Percentiles rank a stretch among this genome's conserved stretches.
These are phyloP conservation scores for Sinosuthora webbiana DNA, from an alignment of 2,113 vertebrate species.

Conservation along the genomic window DNA sequence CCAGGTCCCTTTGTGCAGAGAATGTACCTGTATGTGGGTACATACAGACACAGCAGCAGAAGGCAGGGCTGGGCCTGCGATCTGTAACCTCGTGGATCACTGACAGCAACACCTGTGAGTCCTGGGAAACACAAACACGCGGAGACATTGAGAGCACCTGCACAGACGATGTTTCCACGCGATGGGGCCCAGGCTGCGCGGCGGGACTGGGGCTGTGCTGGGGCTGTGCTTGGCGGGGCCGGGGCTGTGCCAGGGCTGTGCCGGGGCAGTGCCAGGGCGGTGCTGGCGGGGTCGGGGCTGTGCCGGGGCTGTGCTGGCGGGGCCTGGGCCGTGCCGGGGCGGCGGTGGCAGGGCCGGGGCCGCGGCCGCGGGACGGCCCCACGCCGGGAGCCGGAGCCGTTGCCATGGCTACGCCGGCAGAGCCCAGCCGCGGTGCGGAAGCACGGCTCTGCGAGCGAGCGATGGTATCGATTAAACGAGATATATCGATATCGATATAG, in stretches of 20 bases:
- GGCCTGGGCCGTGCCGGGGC: background rate
- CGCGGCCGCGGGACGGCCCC: background rate
- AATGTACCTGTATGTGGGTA: background rate
- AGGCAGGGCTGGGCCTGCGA: background rate
- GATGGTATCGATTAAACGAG: slow-evolving; percentile 69
- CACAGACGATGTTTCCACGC: rapidly evolving
- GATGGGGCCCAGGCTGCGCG: background rate
- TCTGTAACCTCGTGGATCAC: background rate
- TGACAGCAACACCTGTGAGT: background rate
- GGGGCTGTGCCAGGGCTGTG: too few relatives aligned
- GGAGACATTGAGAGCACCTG: too few relatives aligned
- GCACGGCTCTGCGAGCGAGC: slow-evolving; percentile 66
- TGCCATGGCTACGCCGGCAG: slow-evolving; percentile 74
- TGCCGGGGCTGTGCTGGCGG: too few relatives aligned
- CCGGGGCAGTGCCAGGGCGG: background rate
- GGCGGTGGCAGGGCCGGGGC: background rate
- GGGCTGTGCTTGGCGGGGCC: too few relatives aligned
- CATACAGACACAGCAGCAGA: too few relatives aligned
- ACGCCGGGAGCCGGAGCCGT: slow-evolving; percentile 60
- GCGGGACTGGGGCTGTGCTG: background rate
- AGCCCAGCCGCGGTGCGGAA: slow-evolving; percentile 60
- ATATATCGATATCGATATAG: background rate
- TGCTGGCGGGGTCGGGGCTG: background rate
- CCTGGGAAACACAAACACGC: background rate
- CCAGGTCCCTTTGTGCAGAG: too few relatives aligned